These are phyloP conservation scores for Phalera bucephala DNA, from an alignment of 2,888 invertebrate genomes.

Conservation along the genomic window DNA sequence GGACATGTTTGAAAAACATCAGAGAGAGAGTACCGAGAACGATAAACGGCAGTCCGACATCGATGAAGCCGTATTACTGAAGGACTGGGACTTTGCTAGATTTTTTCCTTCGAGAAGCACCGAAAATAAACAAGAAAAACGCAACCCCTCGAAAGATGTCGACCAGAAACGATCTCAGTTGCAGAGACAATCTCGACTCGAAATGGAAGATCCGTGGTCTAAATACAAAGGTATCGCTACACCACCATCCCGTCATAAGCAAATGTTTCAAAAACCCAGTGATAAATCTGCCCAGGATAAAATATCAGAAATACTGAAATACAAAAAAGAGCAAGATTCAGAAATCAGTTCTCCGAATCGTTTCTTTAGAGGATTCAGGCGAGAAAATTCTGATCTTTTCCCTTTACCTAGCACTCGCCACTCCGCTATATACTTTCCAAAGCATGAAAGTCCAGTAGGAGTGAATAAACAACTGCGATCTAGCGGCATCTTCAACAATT, in stretches of 20 bases:
- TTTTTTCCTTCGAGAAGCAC: slow-evolving; percentile 86
- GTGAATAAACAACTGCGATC: slow-evolving; percentile 82
- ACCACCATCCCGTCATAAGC: slow-evolving; percentile 68
- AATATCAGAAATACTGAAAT: slow-evolving; percentile 77
- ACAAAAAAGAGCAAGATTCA: slow-evolving; percentile 88
- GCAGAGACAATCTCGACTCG: slow-evolving; percentile 72
- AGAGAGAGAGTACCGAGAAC: slow-evolving; percentile 67
- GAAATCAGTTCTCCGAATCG: slow-evolving; percentile 87
- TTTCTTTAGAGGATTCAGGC: slow-evolving; percentile 90
- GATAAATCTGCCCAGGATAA: slow-evolving; percentile 73
- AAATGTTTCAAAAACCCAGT: slow-evolving; percentile 56
- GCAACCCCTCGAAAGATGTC: slow-evolving; percentile 63
- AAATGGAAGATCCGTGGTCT: slow-evolving; percentile 74
- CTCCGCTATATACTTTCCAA: slow-evolving; percentile 86
- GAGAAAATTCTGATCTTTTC: slow-evolving; percentile 93
- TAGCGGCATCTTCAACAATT: slow-evolving; percentile 87
- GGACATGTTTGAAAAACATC: slow-evolving; percentile 66
- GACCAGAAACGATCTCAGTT: slow-evolving; percentile 65
- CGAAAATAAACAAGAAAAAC: slow-evolving; percentile 58
- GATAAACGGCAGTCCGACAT: slow-evolving; percentile 82
- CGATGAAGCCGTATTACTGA: slow-evolving; percentile 90
- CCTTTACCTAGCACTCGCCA: slow-evolving; percentile 88
- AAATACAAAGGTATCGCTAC: slow-evolving; percentile 72
- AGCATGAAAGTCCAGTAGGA: slow-evolving; percentile 73
- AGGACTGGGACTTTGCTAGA: slow-evolving; percentile 94